Evolutionary conservation across 2,113 vertebrate genomes (phyloP).

Genomic region (Oenanthe oenanthe): DNA sequence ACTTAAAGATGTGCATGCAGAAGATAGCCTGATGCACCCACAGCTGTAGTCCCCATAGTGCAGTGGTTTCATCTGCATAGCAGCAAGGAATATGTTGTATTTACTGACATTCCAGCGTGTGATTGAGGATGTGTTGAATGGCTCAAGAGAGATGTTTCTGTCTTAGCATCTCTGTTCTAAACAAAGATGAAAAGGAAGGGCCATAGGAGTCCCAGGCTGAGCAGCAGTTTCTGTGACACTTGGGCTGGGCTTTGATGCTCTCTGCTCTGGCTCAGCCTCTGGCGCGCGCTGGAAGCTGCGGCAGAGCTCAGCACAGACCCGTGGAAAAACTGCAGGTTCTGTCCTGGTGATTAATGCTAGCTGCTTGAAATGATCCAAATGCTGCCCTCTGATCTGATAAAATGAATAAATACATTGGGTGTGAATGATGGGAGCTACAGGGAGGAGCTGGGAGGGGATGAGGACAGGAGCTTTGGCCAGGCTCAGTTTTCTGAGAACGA

Average conservation of each 20-base stretch:
- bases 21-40: background rate
- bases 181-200: conserved; percentile 57
- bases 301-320: background rate
- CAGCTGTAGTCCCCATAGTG: background rate
- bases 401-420: conserved; percentile 74
- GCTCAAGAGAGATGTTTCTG: conserved; percentile 35
- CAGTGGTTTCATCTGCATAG: background rate
- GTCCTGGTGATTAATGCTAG: conserved; percentile 62
- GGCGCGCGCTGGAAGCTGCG: background rate
- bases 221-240: conserved; percentile 5
- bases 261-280: background rate
- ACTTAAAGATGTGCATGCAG: background rate
- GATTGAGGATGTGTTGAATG: conserved; percentile 48
- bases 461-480: conserved; percentile 45
- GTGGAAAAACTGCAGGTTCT: conserved; percentile 45
- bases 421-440: conserved; percentile 69
- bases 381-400: conserved; percentile 66
- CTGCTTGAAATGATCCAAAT: conserved; percentile 73
- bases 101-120: background rate
- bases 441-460: background rate
- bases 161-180: conserved; percentile 54
- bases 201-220: background rate
- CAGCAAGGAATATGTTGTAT: background rate
- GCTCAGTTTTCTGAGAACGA: conserved; percentile 47
- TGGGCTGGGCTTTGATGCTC: conserved; percentile 5